Evolutionary conservation across 30 jellyfish, hydroid and myxozoan genomes (phyloP).

Genomic region (Catostylus mosaicus): DNA sequence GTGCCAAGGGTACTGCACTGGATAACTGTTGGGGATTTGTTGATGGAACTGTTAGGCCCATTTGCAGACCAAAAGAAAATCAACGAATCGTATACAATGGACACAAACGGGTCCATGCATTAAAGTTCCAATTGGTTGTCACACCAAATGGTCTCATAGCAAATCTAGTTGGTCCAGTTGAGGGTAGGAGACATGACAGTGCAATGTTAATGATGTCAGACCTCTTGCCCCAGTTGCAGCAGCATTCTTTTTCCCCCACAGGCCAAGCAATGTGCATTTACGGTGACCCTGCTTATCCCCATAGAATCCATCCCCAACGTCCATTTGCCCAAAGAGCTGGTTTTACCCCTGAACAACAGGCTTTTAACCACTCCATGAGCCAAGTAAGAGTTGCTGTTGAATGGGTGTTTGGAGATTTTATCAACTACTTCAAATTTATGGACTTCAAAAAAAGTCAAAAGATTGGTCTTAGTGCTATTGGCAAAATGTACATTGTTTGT

Average conservation of each 20-base stretch:
- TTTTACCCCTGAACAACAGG: slow-evolving; percentile 37
- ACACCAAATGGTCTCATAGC: too few species aligned
- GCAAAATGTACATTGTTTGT: too few species aligned
- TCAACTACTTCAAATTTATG: slow-evolving; percentile 26
- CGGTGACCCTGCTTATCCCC: slow-evolving; percentile 63
- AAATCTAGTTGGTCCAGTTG: too few species aligned
- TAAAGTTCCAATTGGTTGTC: too few species aligned
- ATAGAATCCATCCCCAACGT: slow-evolving; percentile 31
- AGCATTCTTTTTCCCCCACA: slow-evolving; percentile 42
- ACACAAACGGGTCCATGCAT: too few species aligned
- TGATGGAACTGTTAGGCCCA: too few species aligned
- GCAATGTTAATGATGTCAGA: slow-evolving; percentile 65
- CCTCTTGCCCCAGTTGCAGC: slow-evolving; percentile 27
- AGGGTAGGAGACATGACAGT: too few species aligned
- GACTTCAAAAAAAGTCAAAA: slow-evolving; percentile 8
- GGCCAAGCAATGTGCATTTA: slow-evolving; percentile 58
- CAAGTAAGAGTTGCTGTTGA: slow-evolving; percentile 36
- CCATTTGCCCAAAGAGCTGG: slow-evolving; percentile 16
- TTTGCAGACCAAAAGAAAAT: too few species aligned
- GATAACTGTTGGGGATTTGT: slow-evolving; percentile 66
- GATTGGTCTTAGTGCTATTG: slow-evolving; percentile 18
- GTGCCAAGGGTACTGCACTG: slow-evolving; percentile 53
- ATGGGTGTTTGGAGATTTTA: slow-evolving; percentile 56
- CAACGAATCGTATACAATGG: too few species aligned
- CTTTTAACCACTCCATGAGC: too few species aligned